These are phyloP conservation scores for Semotilus atromaculatus DNA, from an alignment of 2,797 vertebrate species.

Conservation along the genomic window DNA sequence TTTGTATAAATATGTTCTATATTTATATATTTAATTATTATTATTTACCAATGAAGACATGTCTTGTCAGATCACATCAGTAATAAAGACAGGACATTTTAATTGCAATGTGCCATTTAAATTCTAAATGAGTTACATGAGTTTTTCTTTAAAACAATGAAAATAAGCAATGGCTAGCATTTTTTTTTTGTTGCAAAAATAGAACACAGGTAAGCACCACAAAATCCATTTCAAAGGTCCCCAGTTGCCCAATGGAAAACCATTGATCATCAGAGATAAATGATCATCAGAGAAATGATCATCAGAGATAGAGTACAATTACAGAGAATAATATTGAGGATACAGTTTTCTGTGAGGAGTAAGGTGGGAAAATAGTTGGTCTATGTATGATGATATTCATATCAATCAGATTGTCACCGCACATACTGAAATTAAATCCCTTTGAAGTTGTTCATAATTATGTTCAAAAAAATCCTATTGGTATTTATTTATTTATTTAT, in stretches of 20 bases:
- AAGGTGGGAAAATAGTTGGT: background rate
- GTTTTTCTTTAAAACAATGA: background rate
- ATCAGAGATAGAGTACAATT: background rate
- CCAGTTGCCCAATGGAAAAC: background rate
- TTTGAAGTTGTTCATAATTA: background rate
- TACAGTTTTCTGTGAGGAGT: background rate
- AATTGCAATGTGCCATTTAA: background rate
- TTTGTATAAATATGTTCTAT: background rate
- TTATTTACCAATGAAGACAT: background rate
- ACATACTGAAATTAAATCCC: background rate
- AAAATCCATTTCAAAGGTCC: background rate
- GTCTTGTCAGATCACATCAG: background rate
- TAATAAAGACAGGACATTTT: background rate
- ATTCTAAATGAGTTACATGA: background rate
- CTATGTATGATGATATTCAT: background rate
- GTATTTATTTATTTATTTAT: background rate
- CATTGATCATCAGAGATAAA: constrained; percentile 11
- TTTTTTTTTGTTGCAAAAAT: background rate
- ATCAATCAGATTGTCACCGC: background rate
- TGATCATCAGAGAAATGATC: constrained; percentile 6
- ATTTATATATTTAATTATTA: background rate
- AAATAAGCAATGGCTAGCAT: background rate
- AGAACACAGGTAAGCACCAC: background rate
- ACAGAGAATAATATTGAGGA: background rate
- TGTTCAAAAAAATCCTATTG: background rate